phyloP scores from a whole-genome alignment of 2,888 invertebrate genomes.

The Linnaemya tessellans region DNA sequence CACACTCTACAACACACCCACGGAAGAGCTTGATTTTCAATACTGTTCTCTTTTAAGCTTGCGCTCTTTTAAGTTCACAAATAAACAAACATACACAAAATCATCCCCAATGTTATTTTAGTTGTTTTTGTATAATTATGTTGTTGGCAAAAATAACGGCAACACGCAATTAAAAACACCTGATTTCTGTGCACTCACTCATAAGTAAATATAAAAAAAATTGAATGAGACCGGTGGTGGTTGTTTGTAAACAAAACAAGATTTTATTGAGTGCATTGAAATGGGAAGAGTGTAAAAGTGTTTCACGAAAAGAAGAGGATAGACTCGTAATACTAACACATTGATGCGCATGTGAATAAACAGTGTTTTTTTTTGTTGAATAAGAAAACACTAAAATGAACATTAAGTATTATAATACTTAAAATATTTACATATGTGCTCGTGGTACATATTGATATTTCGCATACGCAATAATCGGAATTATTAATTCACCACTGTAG shows the following conservation, averaged over 20 bases:
- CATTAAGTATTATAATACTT: background rate
- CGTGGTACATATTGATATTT: too few relatives aligned
- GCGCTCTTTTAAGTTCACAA: slow-evolving; percentile 26
- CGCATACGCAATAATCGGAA: too few relatives aligned
- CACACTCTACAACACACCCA: background rate
- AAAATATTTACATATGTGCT: too few relatives aligned
- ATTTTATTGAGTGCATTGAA: background rate
- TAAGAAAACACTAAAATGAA: background rate
- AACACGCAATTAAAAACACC: slow-evolving; percentile 30
- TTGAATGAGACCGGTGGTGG: slow-evolving; percentile 55
- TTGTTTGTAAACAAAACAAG: slow-evolving; percentile 35
- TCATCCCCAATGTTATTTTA: background rate
- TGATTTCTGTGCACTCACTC: slow-evolving; percentile 29
- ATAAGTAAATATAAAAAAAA: too few relatives aligned
- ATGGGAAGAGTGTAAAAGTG: background rate
- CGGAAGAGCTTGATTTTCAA: background rate
- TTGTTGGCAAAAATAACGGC: slow-evolving; percentile 5
- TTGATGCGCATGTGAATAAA: background rate
- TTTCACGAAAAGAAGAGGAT: background rate
- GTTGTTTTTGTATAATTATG: background rate
- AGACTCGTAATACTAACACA: background rate
- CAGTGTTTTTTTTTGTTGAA: background rate
- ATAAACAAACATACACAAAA: background rate
- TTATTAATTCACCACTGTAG: too few relatives aligned
- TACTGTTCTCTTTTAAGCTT: slow-evolving; percentile 1